Conservation (phyloP, 2,888 invertebrate species). For the Globia sparganii region DNA sequence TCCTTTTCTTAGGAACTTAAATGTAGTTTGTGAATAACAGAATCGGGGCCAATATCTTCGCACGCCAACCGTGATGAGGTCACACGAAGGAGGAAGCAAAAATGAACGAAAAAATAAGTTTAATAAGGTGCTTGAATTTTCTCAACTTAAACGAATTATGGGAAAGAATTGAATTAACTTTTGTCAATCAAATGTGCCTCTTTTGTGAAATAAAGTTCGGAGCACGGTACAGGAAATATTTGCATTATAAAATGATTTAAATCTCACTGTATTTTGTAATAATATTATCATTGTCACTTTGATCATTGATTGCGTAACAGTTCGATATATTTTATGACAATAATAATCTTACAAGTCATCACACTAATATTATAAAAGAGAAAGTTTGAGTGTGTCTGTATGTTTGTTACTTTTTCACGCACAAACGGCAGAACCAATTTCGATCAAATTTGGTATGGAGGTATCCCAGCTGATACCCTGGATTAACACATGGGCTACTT, state of each 20-base stretch:
- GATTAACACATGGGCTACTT: no score
- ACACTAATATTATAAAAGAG: no score
- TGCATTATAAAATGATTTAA: conserved; percentile 1
- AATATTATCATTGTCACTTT: conserved; percentile 2
- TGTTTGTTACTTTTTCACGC: no score
- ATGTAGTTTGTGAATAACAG: no score
- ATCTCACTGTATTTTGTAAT: background rate
- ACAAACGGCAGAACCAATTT: no score
- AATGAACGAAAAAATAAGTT: background rate
- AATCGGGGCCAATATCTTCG: no score
- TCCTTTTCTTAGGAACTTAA: no score
- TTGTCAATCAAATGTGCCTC: conserved; percentile 20
- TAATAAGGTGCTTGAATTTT: background rate
- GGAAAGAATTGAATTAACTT: conserved; percentile 22
- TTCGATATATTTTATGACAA: background rate
- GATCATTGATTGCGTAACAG: background rate
- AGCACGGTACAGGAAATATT: conserved; percentile 19
- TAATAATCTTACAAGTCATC: background rate
- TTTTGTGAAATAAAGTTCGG: conserved; percentile 21
- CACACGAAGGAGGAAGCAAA: background rate
- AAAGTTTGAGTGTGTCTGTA: no score
- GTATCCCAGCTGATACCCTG: no score
- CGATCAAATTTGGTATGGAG: no score
- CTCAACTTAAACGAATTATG: conserved; percentile 39
- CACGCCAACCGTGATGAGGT: background rate